Conservation (phyloP, 2,888 invertebrate species). For the Norana najaformis region DNA sequence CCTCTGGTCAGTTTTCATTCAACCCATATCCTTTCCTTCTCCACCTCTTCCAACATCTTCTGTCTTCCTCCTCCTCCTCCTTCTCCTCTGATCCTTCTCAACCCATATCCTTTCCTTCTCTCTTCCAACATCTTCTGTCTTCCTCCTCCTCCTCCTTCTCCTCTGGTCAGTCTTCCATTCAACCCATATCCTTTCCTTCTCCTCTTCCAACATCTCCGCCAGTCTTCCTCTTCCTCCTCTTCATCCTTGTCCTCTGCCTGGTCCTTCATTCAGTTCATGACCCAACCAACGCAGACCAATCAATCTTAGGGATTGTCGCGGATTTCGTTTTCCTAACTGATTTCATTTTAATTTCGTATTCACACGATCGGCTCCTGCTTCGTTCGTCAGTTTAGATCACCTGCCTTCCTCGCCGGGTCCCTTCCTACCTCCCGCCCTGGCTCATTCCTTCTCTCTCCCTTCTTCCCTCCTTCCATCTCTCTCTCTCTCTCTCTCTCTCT, state of each 20-base stretch:
- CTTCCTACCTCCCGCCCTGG: background rate
- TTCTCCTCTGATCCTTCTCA: background rate
- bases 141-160: background rate
- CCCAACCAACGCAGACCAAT: background rate
- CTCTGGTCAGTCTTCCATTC: background rate
- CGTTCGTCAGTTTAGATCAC: background rate
- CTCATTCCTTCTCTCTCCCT: background rate
- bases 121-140: too few relatives aligned
- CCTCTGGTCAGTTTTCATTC: background rate
- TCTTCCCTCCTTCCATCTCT: background rate
- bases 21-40: background rate
- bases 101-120: background rate
- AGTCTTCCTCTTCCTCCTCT: background rate
- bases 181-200: background rate
- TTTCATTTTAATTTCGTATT: constrained; percentile 10
- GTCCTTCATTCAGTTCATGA: background rate
- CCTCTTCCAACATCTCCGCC: background rate
- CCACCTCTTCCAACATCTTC: background rate
- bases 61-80: too few relatives aligned
- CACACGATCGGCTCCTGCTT: background rate
- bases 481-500: background rate
- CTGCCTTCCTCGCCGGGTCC: background rate
- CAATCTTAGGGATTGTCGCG: background rate
- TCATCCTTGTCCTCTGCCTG: background rate
- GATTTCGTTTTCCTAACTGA: constrained; percentile 2